Percentiles rank a stretch among this genome's conserved stretches.
These are phyloP conservation scores for Tangara arthus DNA, from an alignment of 2,797 vertebrate genomes.

Conservation along the genomic window DNA sequence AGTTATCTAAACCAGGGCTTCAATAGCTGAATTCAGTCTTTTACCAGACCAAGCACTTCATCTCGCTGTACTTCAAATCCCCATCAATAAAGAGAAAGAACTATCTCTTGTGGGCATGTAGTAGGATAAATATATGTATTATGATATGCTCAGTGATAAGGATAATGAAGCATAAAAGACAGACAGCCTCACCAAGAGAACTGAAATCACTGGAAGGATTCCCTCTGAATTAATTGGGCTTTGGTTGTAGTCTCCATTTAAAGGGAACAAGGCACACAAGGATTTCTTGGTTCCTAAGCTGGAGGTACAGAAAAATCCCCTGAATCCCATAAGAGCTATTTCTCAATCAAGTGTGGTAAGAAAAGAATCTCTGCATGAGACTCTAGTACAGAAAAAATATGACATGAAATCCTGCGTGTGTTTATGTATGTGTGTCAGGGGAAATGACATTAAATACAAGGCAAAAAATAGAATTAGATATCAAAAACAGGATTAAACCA, in stretches of 20 bases:
- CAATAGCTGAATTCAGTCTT: background rate
- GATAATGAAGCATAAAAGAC: slow-evolving; percentile 1
- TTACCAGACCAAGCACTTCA: background rate
- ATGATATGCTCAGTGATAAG: background rate
- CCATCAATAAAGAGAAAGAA: background rate
- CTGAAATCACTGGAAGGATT: slow-evolving; percentile 27
- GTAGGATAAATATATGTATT: background rate
- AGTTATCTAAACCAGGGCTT: background rate
- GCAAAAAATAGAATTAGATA: slow-evolving; percentile 62
- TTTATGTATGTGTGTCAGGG: slow-evolving; percentile 32
- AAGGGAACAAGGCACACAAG: background rate
- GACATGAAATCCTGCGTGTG: background rate
- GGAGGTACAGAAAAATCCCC: slow-evolving; percentile 15
- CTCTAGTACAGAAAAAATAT: background rate
- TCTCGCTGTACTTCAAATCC: background rate
- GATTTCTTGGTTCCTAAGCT: background rate
- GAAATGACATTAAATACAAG: slow-evolving; percentile 51
- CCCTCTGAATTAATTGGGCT: slow-evolving; percentile 30
- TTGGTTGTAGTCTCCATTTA: slow-evolving; percentile 1
- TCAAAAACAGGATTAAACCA: slow-evolving; percentile 63
- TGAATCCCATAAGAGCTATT: slow-evolving; percentile 24
- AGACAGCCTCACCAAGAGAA: slow-evolving; percentile 14
- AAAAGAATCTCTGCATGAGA: slow-evolving; percentile 39
- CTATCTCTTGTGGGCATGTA: background rate
- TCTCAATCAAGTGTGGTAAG: slow-evolving; percentile 39